These are phyloP conservation scores for Junco hyemalis DNA, from an alignment of 2,113 vertebrate species.

Conservation along the genomic window DNA sequence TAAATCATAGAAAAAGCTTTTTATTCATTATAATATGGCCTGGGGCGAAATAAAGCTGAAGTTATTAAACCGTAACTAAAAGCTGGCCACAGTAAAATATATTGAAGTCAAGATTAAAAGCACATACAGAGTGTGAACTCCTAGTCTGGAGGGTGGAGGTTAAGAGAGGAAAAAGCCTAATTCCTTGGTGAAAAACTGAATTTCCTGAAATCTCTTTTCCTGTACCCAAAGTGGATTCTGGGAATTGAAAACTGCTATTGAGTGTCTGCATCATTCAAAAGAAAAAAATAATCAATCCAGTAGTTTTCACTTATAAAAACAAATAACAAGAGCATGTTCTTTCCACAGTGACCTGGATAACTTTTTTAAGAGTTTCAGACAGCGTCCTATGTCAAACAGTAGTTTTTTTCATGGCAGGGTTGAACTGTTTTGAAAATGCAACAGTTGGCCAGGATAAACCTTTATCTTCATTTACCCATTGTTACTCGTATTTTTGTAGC, in stretches of 20 bases:
- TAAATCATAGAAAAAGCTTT: constrained; percentile 53
- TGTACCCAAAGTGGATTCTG: neutral
- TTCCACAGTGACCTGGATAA: neutral
- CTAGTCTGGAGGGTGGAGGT: neutral
- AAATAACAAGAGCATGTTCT: neutral
- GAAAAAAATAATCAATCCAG: neutral
- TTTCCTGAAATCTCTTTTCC: neutral
- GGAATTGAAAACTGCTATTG: neutral
- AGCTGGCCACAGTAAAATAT: constrained; percentile 56
- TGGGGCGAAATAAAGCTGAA: constrained; percentile 52
- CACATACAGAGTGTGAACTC: constrained; percentile 37
- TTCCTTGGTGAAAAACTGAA: neutral
- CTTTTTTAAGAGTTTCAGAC: constrained; percentile 13
- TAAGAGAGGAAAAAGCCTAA: neutral
- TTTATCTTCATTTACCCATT: constrained; percentile 75
- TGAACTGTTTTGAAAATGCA: constrained; percentile 60
- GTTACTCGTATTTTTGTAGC: constrained; percentile 65
- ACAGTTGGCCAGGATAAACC: constrained; percentile 54
- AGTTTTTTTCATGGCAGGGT: constrained; percentile 43
- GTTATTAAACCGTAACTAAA: constrained; percentile 66
- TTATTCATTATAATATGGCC: constrained; percentile 59
- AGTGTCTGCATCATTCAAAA: neutral
- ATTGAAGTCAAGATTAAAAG: constrained; percentile 55
- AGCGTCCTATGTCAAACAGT: neutral
- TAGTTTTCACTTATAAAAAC: neutral